These are phyloP conservation scores for Cololabis saira DNA, from an alignment of 2,113 vertebrate species.

Conservation along the genomic window DNA sequence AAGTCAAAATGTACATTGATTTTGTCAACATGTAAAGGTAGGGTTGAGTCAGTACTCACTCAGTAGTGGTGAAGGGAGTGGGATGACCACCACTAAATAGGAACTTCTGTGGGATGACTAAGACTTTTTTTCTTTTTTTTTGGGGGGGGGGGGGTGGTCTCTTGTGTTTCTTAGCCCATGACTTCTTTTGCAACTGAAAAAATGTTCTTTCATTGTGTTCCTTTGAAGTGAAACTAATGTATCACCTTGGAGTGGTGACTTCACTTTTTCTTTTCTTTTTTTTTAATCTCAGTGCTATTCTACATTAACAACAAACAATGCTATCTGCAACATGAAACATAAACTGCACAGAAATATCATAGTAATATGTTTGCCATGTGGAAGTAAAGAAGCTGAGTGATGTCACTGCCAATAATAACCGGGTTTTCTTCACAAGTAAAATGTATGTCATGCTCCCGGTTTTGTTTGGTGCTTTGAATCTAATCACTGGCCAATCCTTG, in stretches of 20 bases:
- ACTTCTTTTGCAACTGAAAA: not conserved
- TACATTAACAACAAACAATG: not conserved
- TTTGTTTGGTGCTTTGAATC: constrained; percentile 15
- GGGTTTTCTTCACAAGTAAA: not conserved
- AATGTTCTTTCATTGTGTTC: not conserved
- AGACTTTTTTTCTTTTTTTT: too few relatives aligned
- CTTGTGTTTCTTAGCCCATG: not conserved
- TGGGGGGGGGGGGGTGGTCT: not conserved
- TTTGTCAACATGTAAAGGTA: constrained; percentile 7
- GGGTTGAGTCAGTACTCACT: constrained; percentile 20
- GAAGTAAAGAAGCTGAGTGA: not conserved
- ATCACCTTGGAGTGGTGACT: too few relatives aligned
- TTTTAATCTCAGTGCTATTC: not conserved
- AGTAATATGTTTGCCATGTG: not conserved
- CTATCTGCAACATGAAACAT: not conserved
- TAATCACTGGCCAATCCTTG: constrained; percentile 29
- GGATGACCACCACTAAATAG: constrained; percentile 6
- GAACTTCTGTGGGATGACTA: constrained; percentile 14
- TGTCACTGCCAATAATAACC: not conserved
- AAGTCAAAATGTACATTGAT: not conserved
- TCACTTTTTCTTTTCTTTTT: too few relatives aligned
- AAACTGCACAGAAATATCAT: not conserved
- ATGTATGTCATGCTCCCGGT: not conserved
- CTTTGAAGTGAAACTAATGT: too few relatives aligned
- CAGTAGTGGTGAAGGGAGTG: constrained; percentile 10